Percentiles rank a stretch among this genome's conserved stretches.
phyloP scores from a whole-genome alignment of 2,113 vertebrate genomes.

The Dromiciops gliroides region DNA sequence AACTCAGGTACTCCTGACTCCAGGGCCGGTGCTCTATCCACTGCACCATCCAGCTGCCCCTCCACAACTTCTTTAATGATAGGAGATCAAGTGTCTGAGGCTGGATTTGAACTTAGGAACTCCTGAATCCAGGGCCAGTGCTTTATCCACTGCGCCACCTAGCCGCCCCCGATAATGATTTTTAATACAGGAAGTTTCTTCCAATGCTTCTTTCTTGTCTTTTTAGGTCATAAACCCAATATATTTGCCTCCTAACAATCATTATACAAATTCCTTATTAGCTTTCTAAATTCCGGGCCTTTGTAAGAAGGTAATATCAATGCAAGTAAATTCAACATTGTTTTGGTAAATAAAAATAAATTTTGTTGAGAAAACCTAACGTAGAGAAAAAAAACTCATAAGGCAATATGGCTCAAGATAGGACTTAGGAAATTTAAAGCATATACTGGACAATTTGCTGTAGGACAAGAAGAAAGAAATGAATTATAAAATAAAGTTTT shows the following conservation, averaged over 20 bases:
- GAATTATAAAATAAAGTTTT: slow-evolving; percentile 9
- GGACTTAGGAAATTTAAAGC: slow-evolving; percentile 47
- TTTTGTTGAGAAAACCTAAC: slow-evolving; percentile 1
- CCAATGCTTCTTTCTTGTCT: slow-evolving; percentile 1
- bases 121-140: too few relatives aligned
- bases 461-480: slow-evolving; percentile 24
- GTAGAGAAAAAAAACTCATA: slow-evolving; percentile 9
- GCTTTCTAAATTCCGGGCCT: slow-evolving; percentile 26
- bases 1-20: too few relatives aligned
- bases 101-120: too few relatives aligned
- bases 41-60: too few relatives aligned
- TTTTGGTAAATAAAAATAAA: slow-evolving; percentile 31
- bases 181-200: slow-evolving; percentile 16
- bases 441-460: slow-evolving; percentile 34
- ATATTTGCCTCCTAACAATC: background rate
- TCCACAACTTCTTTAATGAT: too few relatives aligned
- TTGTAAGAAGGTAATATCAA: slow-evolving; percentile 23
- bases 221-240: slow-evolving; percentile 10
- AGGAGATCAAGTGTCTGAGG: too few relatives aligned
- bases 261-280: slow-evolving; percentile 9
- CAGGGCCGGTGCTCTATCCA: too few relatives aligned
- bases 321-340: background rate
- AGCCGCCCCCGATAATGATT: too few relatives aligned
- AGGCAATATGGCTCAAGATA: background rate
- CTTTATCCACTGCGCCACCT: too few relatives aligned